Evolutionary conservation across 2,888 invertebrate species (phyloP).

Genomic region (Andrena chrysosceles): DNA sequence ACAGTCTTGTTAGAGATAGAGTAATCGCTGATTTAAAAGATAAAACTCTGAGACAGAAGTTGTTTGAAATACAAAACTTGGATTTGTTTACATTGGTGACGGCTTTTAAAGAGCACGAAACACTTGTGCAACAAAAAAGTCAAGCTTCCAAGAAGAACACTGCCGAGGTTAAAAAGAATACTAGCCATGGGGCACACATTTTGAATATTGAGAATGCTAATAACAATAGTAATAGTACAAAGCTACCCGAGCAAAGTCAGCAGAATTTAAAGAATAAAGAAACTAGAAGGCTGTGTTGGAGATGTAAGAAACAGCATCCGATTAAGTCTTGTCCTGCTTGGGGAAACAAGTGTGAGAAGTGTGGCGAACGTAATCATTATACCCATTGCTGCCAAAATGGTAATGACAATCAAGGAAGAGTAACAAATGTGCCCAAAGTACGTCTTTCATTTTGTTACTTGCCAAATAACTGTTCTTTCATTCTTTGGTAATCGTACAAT

Average conservation of each 20-base stretch:
- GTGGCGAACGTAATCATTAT: constrained; percentile 58
- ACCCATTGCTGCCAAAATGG: not conserved
- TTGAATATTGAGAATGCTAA: not conserved
- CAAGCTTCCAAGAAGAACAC: not conserved
- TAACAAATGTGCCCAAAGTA: not conserved
- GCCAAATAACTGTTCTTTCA: not conserved
- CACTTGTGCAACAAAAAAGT: not conserved
- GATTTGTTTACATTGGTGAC: constrained; percentile 31
- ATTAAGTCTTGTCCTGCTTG: constrained; percentile 62
- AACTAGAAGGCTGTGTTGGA: constrained; percentile 47
- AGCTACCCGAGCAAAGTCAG: not conserved
- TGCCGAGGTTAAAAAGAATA: not conserved
- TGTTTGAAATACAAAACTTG: constrained; percentile 50
- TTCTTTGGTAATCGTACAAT: constrained; percentile 12
- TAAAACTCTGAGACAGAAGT: constrained; percentile 31
- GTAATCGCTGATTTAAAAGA: constrained; percentile 59
- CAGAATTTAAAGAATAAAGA: not conserved
- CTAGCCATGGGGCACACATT: not conserved
- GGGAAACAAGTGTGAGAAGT: constrained; percentile 61
- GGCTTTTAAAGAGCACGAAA: constrained; percentile 40
- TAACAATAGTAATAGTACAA: not conserved
- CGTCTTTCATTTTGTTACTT: not conserved
- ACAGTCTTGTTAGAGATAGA: constrained; percentile 70
- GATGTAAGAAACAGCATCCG: constrained; percentile 59
- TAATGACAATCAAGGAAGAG: not conserved